Evolutionary conservation across 1,140 invertebrate genomes (phyloP).

Genomic region (Wiebesia pumilae): DNA sequence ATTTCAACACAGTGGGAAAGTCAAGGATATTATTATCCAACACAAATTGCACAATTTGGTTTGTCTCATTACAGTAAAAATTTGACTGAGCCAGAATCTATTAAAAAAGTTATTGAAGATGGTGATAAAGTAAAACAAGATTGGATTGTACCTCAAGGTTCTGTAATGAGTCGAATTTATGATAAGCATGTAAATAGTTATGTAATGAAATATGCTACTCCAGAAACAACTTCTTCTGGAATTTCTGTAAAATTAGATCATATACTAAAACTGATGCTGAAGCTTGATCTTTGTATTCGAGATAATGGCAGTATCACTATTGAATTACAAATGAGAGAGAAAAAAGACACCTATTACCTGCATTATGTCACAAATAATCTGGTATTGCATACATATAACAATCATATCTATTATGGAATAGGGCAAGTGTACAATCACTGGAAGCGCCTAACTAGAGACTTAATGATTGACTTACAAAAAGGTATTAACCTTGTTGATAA

Average conservation of each 20-base stretch:
- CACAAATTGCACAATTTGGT: constrained; percentile 98
- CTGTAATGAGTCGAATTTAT: constrained; percentile 78
- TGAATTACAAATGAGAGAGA: constrained; percentile 85
- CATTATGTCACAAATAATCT: constrained; percentile 88
- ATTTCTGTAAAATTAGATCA: constrained; percentile 84
- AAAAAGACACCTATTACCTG: constrained; percentile 84
- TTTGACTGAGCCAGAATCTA: constrained; percentile 86
- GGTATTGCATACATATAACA: constrained; percentile 83
- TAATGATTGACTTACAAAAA: constrained; percentile 94
- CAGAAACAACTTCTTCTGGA: constrained; percentile 81
- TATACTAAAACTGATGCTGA: constrained; percentile 85
- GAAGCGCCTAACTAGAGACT: constrained; percentile 89
- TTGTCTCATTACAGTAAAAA: constrained; percentile 98
- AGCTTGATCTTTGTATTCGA: constrained; percentile 82
- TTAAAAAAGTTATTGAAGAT: constrained; percentile 83
- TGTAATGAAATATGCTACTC: constrained; percentile 83
- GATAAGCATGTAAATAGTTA: constrained; percentile 77
- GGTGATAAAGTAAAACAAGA: constrained; percentile 79
- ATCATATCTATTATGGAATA: constrained; percentile 90
- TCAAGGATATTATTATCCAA: constrained; percentile 96
- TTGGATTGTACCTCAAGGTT: constrained; percentile 82
- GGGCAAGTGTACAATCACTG: constrained; percentile 82
- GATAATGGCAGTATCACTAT: constrained; percentile 89
- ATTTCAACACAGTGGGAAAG: constrained; percentile 97
- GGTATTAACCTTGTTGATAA: constrained; percentile 81